Conservation (phyloP, 2,113 vertebrate species). For the Egretta garzetta region DNA sequence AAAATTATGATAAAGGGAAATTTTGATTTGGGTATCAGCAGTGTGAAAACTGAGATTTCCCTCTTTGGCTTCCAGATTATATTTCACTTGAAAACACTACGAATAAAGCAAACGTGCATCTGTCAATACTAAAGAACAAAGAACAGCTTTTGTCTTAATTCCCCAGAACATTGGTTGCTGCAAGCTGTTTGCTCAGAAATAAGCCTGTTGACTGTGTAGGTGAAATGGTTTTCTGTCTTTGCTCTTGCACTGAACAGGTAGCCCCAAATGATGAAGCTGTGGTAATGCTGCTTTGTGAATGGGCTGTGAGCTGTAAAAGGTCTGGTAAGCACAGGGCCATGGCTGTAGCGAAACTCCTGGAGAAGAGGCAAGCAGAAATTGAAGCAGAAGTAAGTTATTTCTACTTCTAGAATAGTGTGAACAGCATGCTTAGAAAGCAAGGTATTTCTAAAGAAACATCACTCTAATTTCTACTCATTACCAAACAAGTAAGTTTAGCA, state of each 20-base stretch:
- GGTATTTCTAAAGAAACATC: background rate
- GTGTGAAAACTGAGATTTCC: background rate
- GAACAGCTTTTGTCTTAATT: accelerated
- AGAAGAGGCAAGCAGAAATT: constrained; percentile 77
- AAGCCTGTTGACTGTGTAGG: background rate
- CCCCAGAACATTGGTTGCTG: background rate
- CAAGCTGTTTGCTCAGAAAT: background rate
- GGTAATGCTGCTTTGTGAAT: constrained; percentile 74
- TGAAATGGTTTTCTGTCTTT: background rate
- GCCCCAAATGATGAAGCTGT: constrained; percentile 67
- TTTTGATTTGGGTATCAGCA: background rate
- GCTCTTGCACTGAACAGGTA: constrained; percentile 6
- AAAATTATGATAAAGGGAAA: background rate
- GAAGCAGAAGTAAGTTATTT: constrained; percentile 74
- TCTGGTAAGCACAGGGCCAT: constrained; percentile 76
- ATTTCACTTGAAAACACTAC: background rate
- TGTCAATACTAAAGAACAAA: background rate
- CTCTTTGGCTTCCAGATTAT: background rate
- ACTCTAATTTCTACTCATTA: background rate
- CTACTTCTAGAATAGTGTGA: background rate
- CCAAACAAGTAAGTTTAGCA: background rate
- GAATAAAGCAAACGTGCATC: background rate
- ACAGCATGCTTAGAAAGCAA: background rate
- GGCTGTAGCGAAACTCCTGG: constrained; percentile 77
- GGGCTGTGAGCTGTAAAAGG: constrained; percentile 78